Base-by-base conservation (phyloP, 1,140 invertebrate genomes). In the Forficula auricularia region DNA sequence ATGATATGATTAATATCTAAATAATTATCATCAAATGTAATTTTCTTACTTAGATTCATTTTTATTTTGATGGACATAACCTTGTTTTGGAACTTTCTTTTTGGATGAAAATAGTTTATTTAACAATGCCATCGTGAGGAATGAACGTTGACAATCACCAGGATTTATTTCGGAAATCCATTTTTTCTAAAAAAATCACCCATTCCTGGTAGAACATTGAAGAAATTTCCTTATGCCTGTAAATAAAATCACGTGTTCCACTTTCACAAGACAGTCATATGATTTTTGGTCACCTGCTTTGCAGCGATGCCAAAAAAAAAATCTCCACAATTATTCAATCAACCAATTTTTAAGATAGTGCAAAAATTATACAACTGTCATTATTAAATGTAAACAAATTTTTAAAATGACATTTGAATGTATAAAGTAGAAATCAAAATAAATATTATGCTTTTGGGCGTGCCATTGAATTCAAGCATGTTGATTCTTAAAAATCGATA, bases 221-320 rank as follows among this genome's bases (percentile, higher is more conserved):
- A n/a, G n/a, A n/a, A n/a, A 43, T 48, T 49, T 39, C 54, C 52
- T 50, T 50, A 49, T 54, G 57, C 62, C 61, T 61, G 62, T 64
- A 66, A 66, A 66, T 63, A 69, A 66, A 67, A 63, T 68, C 67
- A 69, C 67, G 65, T 68, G 22, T 10, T 27, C 22, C 22, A 27
- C 22, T 27, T 27, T 27, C 22, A 27, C 22, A 27, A 27, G 4
- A 4, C 22, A 65, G 66, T 69, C 66, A 69, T 68, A 67, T 69
- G 66, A 68, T 66, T 55, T 56, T 43, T 40, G 45, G 22, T 27
- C 22, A 27, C 10, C 4, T 27, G 22, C 10, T n/a, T n/a, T n/a
- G n/a, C n/a, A n/a, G n/a, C n/a, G n/a, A n/a, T 27, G 22, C 22
- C 22, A 27, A 27, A 27, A 27, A 27, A 27, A 27, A 27, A 27